These are phyloP conservation scores for Coregonus sp. DNA, from an alignment of 2,797 vertebrate species.

Conservation along the genomic window DNA sequence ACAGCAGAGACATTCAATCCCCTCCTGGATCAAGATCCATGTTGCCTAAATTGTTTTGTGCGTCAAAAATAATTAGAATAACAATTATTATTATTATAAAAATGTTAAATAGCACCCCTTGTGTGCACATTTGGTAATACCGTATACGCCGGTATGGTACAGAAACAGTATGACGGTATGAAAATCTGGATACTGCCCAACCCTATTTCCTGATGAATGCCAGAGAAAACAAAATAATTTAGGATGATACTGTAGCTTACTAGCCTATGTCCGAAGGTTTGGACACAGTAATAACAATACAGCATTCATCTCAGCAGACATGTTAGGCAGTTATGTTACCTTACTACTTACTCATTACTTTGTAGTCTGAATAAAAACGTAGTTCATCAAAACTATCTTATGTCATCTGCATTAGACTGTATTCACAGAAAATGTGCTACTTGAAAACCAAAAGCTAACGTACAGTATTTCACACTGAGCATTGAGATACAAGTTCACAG, in stretches of 20 bases:
- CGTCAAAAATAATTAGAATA: too few species aligned
- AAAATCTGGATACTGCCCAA: too few species aligned
- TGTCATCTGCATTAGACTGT: background rate
- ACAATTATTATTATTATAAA: too few species aligned
- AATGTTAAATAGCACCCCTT: too few species aligned
- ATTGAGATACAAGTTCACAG: background rate
- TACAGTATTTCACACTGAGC: background rate
- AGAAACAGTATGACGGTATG: too few species aligned
- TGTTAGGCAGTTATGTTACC: background rate
- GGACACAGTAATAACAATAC: background rate
- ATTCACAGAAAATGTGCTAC: background rate
- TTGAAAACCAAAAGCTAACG: background rate
- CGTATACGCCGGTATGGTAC: too few species aligned
- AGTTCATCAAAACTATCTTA: background rate
- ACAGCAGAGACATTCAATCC: too few species aligned
- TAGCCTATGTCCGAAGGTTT: background rate
- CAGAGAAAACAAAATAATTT: background rate
- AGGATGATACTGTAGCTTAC: background rate
- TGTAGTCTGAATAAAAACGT: background rate
- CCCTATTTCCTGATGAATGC: too few species aligned
- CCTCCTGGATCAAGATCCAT: too few species aligned
- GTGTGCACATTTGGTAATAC: too few species aligned
- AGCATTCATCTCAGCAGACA: background rate
- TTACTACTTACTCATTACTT: background rate
- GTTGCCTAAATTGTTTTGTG: too few species aligned